Conservation (phyloP, 2,888 invertebrate genomes). For the Drosophila paracracens region DNA sequence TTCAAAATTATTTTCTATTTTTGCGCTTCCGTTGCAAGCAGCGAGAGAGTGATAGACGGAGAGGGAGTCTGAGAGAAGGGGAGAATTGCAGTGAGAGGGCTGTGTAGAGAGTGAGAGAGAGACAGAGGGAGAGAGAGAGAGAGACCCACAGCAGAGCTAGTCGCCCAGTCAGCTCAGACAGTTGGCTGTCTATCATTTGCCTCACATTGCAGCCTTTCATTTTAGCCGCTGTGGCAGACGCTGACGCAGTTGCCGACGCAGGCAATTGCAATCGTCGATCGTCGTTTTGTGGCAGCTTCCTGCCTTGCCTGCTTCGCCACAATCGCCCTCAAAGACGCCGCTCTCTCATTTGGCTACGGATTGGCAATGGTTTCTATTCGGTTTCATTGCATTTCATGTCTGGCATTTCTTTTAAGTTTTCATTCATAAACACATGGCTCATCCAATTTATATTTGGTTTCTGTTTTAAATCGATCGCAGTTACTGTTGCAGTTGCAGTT, state of each 20-base stretch:
- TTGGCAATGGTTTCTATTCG: constrained; percentile 47
- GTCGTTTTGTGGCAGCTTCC: constrained; percentile 44
- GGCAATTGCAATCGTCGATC: constrained; percentile 62
- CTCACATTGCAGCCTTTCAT: constrained; percentile 74
- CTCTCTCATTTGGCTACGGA: constrained; percentile 62
- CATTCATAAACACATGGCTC: constrained; percentile 71
- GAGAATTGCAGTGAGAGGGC: neutral
- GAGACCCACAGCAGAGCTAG: constrained; percentile 17
- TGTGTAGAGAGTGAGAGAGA: neutral
- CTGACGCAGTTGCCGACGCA: constrained; percentile 68
- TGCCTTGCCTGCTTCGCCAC: constrained; percentile 22
- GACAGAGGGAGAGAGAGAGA: neutral
- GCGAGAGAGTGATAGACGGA: neutral
- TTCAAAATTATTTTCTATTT: constrained; percentile 75
- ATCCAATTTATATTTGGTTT: constrained; percentile 48
- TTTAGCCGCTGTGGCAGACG: constrained; percentile 75
- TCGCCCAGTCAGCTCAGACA: constrained; percentile 59
- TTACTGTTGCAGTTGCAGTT: constrained; percentile 36
- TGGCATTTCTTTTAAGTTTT: constrained; percentile 32
- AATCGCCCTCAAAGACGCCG: constrained; percentile 66
- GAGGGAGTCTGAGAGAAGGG: neutral
- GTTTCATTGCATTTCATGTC: constrained; percentile 20
- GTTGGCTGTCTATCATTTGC: constrained; percentile 79
- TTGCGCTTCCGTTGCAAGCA: constrained; percentile 71
- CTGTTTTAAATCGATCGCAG: constrained; percentile 43